Conservation (phyloP, 2,888 invertebrate species). For the Cerceris rybyensis region DNA sequence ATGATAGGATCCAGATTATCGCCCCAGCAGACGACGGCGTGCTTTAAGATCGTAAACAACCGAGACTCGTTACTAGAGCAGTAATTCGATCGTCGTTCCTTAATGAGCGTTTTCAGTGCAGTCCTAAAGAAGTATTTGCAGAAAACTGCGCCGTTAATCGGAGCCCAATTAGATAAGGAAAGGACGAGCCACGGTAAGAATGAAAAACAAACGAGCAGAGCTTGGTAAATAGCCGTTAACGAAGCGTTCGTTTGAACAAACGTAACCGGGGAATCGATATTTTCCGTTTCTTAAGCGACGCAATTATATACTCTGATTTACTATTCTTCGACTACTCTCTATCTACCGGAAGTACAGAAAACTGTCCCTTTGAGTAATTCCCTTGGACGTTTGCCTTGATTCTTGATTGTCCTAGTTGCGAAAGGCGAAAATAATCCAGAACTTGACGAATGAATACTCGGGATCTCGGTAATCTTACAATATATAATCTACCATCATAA, state of each 20-base stretch:
- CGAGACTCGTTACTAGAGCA: constrained; percentile 58
- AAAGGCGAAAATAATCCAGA: no score
- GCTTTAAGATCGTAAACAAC: constrained; percentile 63
- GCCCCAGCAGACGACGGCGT: constrained; percentile 33
- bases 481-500: no score
- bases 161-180: constrained; percentile 66
- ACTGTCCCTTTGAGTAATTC: no score
- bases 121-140: constrained; percentile 62
- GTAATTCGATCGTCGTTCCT: constrained; percentile 61
- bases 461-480: no score
- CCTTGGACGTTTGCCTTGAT: no score
- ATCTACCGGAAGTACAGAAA: no score
- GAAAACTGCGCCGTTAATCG: constrained; percentile 66
- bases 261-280: constrained; percentile 30
- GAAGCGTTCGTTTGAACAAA: constrained; percentile 48
- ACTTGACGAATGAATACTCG: no score
- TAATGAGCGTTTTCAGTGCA: constrained; percentile 65
- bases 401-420: no score
- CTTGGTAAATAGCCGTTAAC: constrained; percentile 59
- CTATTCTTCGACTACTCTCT: no score
- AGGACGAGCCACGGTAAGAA: constrained; percentile 28
- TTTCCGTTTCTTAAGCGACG: constrained; percentile 26
- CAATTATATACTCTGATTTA: background rate
- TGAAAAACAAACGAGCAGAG: constrained; percentile 60
- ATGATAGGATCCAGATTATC: constrained; percentile 27